These are phyloP conservation scores for Ashinkailepas kermadecensis DNA, from an alignment of 2,888 invertebrate genomes.

Conservation along the genomic window DNA sequence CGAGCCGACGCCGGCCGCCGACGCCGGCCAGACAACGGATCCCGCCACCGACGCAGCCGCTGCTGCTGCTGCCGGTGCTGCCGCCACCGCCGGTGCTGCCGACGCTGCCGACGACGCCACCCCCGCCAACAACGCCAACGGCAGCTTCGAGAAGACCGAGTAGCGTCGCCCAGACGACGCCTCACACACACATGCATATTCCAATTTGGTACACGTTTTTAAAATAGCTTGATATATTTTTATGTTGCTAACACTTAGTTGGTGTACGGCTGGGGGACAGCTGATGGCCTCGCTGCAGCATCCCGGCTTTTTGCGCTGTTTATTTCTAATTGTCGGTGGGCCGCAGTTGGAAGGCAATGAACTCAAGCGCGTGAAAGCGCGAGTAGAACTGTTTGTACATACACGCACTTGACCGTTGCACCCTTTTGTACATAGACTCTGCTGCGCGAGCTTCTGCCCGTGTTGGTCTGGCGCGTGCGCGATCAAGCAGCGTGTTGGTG, in stretches of 20 bases:
- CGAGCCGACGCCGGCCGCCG: not conserved
- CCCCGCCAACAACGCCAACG: not conserved
- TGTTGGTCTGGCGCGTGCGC: not conserved
- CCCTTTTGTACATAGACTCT: not conserved
- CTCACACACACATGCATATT: not conserved
- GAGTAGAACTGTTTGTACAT: not conserved
- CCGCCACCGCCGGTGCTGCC: not conserved
- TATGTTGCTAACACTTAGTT: not conserved
- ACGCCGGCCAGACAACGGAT: not conserved
- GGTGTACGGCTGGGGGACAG: not conserved
- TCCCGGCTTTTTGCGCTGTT: not conserved
- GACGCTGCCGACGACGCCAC: not conserved
- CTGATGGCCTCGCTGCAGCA: too few relatives aligned
- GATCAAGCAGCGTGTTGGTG: not conserved
- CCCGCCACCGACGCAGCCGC: not conserved
- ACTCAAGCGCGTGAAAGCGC: not conserved
- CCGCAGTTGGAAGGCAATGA: not conserved
- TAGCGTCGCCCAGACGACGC: not conserved
- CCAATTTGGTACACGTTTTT: constrained; percentile 22
- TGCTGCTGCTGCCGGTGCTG: not conserved
- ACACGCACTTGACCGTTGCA: not conserved
- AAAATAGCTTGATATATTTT: constrained; percentile 17
- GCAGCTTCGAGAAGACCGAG: not conserved
- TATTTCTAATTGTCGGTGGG: not conserved
- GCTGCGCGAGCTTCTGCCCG: not conserved